phyloP scores from a whole-genome alignment of 2,888 invertebrate genomes.

The Trachelus tabidus region DNA sequence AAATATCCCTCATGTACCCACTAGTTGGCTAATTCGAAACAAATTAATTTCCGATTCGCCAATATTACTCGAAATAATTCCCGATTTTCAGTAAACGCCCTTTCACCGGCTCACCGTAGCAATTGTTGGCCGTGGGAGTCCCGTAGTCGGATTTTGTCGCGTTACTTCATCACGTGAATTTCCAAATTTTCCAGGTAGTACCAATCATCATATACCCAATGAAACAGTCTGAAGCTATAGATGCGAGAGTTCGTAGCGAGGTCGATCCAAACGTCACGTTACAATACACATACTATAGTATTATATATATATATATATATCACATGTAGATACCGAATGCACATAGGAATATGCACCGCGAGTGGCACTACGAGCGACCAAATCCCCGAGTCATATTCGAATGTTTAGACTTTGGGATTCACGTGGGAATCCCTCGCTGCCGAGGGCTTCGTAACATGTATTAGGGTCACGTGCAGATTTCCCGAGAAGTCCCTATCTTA shows the following conservation, averaged over 20 bases:
- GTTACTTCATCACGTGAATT: neutral
- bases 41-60: neutral
- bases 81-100: neutral
- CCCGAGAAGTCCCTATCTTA: slow-evolving; percentile 45
- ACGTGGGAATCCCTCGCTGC: slow-evolving; percentile 37
- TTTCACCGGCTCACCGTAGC: neutral
- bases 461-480: slow-evolving; percentile 62
- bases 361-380: neutral
- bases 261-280: neutral
- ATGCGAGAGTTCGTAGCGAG: neutral
- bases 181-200: too few species aligned
- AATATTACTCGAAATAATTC: neutral
- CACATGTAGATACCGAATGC: neutral
- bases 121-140: neutral
- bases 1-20: neutral
- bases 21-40: neutral
- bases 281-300: neutral
- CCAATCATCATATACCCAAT: neutral
- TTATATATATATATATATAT: neutral
- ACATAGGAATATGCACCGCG: neutral
- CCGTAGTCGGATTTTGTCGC: neutral
- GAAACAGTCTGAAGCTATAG: neutral
- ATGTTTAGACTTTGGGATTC: slow-evolving; percentile 49
- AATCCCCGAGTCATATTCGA: slow-evolving; percentile 17
- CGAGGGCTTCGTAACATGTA: slow-evolving; percentile 32